Conservation (phyloP, 2,888 invertebrate genomes). For the Drosophila basisetae region DNA sequence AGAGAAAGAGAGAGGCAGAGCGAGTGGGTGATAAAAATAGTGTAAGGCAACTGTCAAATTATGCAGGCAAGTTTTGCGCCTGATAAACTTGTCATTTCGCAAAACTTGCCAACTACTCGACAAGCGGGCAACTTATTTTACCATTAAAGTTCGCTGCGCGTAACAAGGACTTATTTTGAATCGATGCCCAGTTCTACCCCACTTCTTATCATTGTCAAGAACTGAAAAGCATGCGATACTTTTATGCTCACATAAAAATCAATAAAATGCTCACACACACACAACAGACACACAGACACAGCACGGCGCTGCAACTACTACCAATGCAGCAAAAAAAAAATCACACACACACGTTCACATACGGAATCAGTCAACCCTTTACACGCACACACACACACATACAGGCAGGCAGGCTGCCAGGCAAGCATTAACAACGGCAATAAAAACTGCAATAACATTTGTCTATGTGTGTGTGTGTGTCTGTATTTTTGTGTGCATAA, state of each 20-base stretch:
- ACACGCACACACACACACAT: conserved; percentile 15
- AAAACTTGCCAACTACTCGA: conserved; percentile 26
- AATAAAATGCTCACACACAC: conserved; percentile 56
- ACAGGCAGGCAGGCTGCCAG: neutral
- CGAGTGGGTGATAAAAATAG: conserved; percentile 30
- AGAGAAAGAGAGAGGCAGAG: neutral
- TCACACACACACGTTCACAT: conserved; percentile 26
- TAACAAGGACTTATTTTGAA: neutral
- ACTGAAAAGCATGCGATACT: conserved; percentile 47
- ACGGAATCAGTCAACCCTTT: conserved; percentile 58
- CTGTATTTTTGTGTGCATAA: conserved; percentile 42
- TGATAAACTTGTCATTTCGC: conserved; percentile 24
- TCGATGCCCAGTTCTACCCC: conserved; percentile 12
- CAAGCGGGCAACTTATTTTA: conserved; percentile 30
- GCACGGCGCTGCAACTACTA: conserved; percentile 38
- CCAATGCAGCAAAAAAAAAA: conserved; percentile 41
- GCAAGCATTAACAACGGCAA: conserved; percentile 41
- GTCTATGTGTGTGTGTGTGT: conserved; percentile 23
- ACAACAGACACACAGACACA: conserved; percentile 2
- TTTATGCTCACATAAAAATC: conserved; percentile 61
- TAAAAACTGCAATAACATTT: conserved; percentile 62
- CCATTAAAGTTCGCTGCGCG: conserved; percentile 12
- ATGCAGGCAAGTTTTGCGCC: conserved; percentile 35
- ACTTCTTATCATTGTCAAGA: conserved; percentile 47
- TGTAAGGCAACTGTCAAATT: conserved; percentile 39